Base-by-base conservation (phyloP, 2,797 vertebrate species). In the Centroberyx gerrardi region DNA sequence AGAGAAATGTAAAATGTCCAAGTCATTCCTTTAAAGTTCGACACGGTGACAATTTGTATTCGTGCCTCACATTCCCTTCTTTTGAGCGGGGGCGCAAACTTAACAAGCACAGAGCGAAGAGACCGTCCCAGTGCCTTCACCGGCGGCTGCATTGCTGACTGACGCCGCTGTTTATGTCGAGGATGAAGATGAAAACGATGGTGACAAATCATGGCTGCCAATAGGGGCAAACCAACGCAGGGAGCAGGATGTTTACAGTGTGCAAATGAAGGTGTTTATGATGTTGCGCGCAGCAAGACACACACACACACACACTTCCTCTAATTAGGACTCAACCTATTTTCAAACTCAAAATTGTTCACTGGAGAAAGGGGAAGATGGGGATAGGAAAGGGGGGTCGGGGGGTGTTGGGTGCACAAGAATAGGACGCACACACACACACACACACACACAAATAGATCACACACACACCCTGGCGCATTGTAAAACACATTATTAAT, bases 291-390 rank as follows among this genome's bases (percentile, higher is more conserved):
- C 68, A 1, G 38, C 33, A 63, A 72, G 62, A 52, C 68, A 46
- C 55, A 58, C 33, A 33, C 33, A 6, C 6, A 46, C 74, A 85
- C 69, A 56, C 52, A 61, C 51, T 81, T 71, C 56, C 56, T 61
- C 74, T 83, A 90, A 91, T 88, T 88, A 85, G 77, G 66, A 76
- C 74, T 69, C 69, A 68, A 76, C 58, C 72, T 64, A 83, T 80
- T 91, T 88, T 75, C 40, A 64, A 78, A 76, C 56, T 64, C 27
- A 12, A 22, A 62, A 69, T 53, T 51, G 58, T 68, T 66, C 73
- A 58, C 55, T 15, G 1, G 69, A 73, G 62, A 33, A 78, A 5
- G 53, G 40, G 1, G 29, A 8, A 18, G 27, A 14, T n/a, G 51
- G 51, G 51, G 51, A 1, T 2, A 22, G n/a, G 51, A 53, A 53